Percentiles rank a stretch among this genome's conserved stretches.
These are phyloP conservation scores for Papio anubis DNA, from an alignment of 2,113 vertebrate species.

Conservation along the genomic window DNA sequence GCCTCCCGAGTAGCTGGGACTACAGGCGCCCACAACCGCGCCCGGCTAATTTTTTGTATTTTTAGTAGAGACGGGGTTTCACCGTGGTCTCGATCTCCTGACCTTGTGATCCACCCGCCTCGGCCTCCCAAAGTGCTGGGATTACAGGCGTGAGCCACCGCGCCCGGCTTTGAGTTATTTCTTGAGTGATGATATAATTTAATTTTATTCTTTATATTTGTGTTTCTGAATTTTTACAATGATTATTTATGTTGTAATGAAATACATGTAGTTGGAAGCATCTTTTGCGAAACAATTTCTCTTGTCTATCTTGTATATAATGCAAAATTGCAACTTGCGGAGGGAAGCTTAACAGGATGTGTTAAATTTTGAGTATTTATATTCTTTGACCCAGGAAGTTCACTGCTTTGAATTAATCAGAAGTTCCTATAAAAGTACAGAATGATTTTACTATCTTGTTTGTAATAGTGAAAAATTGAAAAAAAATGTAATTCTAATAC, in stretches of 20 bases:
- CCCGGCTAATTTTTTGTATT: too few relatives aligned
- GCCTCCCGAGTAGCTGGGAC: too few relatives aligned
- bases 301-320: background rate
- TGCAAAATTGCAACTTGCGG: background rate
- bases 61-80: too few relatives aligned
- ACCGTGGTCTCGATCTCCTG: too few relatives aligned
- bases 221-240: background rate
- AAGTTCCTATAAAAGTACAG: background rate
- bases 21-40: too few relatives aligned
- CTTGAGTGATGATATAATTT: background rate
- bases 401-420: background rate
- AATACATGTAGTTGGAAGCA: background rate
- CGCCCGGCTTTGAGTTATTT: background rate
- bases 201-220: slow-evolving; percentile 11
- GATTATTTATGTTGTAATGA: slow-evolving; percentile 13
- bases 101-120: too few relatives aligned
- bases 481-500: background rate
- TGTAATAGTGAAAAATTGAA: background rate
- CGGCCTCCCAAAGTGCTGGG: too few relatives aligned
- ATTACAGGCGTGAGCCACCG: too few relatives aligned
- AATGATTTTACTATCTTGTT: background rate
- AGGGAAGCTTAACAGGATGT: background rate
- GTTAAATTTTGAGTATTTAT: background rate
- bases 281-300: background rate
- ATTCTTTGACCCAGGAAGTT: background rate